phyloP scores from a whole-genome alignment of 2,888 invertebrate genomes.

The Caenorhabditis becei region DNA sequence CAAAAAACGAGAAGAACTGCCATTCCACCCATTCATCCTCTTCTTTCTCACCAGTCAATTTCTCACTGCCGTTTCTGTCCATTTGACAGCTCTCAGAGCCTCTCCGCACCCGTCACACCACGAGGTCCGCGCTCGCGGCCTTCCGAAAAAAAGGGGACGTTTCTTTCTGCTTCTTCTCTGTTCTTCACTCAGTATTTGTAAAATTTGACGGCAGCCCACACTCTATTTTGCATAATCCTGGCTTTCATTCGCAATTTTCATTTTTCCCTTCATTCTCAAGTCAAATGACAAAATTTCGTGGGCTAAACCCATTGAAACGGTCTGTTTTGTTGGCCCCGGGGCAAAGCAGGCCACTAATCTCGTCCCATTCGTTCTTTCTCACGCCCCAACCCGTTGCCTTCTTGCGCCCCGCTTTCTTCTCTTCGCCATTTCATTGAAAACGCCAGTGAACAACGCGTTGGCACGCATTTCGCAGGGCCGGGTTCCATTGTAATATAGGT shows the following conservation, averaged over 20 bases:
- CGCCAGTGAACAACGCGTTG: slow-evolving; percentile 5
- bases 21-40: background rate
- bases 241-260: slow-evolving; percentile 12
- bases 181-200: background rate
- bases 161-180: slow-evolving; percentile 2
- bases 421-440: slow-evolving; percentile 5
- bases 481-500: slow-evolving; percentile 33
- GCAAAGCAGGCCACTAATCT: slow-evolving; percentile 20
- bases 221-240: slow-evolving; percentile 1
- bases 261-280: background rate
- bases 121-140: slow-evolving; percentile 12
- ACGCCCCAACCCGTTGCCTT: slow-evolving; percentile 26
- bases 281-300: background rate
- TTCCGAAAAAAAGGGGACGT: slow-evolving; percentile 3
- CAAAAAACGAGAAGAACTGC: background rate
- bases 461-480: slow-evolving; percentile 11
- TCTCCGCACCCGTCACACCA: slow-evolving; percentile 29
- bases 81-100: slow-evolving; percentile 40
- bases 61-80: slow-evolving; percentile 23
- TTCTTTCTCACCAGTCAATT: slow-evolving; percentile 19
- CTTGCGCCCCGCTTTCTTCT: slow-evolving; percentile 10
- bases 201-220: background rate
- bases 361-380: slow-evolving; percentile 47
- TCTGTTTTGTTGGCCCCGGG: background rate
- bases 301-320: background rate